Percentiles rank a stretch among this genome's conserved stretches.
phyloP scores from a whole-genome alignment of 2,797 vertebrate genomes.

The Xenopus petersii region DNA sequence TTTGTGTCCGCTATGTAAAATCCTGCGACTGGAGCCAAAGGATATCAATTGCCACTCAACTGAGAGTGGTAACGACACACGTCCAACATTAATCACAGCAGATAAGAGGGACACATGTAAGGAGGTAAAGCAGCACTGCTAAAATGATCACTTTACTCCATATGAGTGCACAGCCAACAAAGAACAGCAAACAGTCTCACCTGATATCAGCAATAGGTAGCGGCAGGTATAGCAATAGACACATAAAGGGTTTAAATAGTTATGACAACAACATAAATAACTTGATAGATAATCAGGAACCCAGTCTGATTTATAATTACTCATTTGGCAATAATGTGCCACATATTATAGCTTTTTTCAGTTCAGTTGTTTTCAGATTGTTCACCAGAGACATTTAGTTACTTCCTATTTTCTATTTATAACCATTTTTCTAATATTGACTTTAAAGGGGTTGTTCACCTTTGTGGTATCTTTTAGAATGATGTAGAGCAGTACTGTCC shows the following conservation, averaged over 20 bases:
- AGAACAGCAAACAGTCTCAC: background rate
- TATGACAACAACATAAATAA: no score
- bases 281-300: no score
- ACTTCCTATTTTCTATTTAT: no score
- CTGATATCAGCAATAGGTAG: background rate
- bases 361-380: no score
- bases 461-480: no score
- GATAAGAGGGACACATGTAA: slow-evolving; percentile 30
- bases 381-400: no score
- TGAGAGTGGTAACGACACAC: background rate
- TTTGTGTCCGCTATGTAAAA: slow-evolving; percentile 20
- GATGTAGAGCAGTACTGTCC: no score
- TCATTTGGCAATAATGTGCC: no score
- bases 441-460: no score
- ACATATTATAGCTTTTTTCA: no score
- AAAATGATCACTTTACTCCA: slow-evolving; percentile 5
- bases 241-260: background rate
- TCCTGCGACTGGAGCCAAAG: slow-evolving; percentile 28
- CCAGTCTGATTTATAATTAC: no score
- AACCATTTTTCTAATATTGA: no score
- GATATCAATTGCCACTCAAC: slow-evolving; percentile 28
- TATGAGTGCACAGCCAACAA: background rate
- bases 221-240: background rate
- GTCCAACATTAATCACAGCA: slow-evolving; percentile 25
- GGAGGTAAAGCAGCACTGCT: slow-evolving; percentile 18